Base-by-base conservation (phyloP, 2,888 invertebrate species). In the Andrena minutula region DNA sequence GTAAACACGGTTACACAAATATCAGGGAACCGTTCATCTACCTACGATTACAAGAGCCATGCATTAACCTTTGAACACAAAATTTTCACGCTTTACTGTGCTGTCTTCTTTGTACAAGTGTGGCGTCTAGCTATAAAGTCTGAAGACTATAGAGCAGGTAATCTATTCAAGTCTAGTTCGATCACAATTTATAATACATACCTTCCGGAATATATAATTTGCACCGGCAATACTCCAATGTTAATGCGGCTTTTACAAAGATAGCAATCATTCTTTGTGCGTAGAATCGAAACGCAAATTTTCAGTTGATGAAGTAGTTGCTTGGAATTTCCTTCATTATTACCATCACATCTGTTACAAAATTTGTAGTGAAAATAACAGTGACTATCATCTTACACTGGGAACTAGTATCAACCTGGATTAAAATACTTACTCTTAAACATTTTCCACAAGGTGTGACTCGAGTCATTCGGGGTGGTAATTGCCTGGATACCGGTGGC, bases 61-160 rank as follows among this genome's bases (percentile, higher is more conserved):
- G 86, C 85, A 88, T 89, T 83, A 85, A 89, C 88, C 75, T 65
- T 78, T 77, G 76, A 82, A 84, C 79, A 82, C 53, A 53, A 41
- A 41, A 41, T 74, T 68, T 58, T 70, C 63, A 70, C 32, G 51
- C 73, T 66, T 49, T 53, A 30, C 56, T 28, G 28, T 60, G 47
- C 47, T 47, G 58, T 16, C 28, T 51, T 69, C 16, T n/a, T 8
- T 4, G 20, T 8, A 53, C 23, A 35, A 35, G 35, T 10, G 35
- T 10, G 35, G 10, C 41, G 12, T 41, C 41, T 41, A 12, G 10
- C 41, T 41, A 41, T 4, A 16, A 12, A 51, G 7, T 74, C 53
- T 49, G 60, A 72, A 26, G 41, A 60, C 56, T 32, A 35, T 20
- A 12, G 56, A 66, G 32, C 23, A 53, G 20, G n/a, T 41, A 30